A percentile compares a stretch with the other conserved stretches of the same genome.
Evolutionary conservation across 2,113 vertebrate species (phyloP).

Genomic region (Melanerpes formicivorus): DNA sequence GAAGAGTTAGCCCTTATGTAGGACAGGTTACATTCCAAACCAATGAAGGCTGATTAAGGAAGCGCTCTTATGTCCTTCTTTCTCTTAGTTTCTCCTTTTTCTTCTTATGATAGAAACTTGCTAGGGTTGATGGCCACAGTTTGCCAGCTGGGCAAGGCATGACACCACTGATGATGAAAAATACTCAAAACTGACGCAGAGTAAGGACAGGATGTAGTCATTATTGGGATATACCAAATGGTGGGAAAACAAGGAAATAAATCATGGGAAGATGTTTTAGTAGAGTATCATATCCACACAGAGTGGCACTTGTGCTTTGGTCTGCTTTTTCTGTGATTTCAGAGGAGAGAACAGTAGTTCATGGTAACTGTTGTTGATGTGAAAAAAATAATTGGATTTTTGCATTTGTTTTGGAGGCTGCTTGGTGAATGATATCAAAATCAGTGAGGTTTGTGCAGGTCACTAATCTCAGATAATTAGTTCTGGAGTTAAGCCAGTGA

Average conservation of each 20-base stretch:
- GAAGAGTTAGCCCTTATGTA: not conserved
- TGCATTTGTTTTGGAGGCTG: not conserved
- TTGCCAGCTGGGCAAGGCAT: not conserved
- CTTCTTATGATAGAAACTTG: not conserved
- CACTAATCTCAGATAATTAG: slow-evolving; percentile 49
- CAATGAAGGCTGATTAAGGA: not conserved
- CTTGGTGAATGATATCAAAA: slow-evolving; percentile 26
- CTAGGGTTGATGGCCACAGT: too few species aligned
- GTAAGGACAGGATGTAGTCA: not conserved
- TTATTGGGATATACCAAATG: not conserved
- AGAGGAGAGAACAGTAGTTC: not conserved
- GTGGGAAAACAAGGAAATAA: not conserved
- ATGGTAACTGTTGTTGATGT: not conserved
- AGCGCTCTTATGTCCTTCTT: not conserved
- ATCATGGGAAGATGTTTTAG: not conserved
- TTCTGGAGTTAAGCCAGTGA: slow-evolving; percentile 41
- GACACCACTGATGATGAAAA: not conserved
- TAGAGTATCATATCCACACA: not conserved
- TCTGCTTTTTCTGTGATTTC: not conserved
- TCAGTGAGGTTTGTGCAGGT: slow-evolving; percentile 29
- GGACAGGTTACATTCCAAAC: not conserved
- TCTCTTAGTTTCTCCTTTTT: not conserved
- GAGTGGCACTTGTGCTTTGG: not conserved
- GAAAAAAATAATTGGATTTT: not conserved
- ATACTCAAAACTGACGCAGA: not conserved